Conservation (phyloP, 2,888 invertebrate species). For the Anorthoa munda region DNA sequence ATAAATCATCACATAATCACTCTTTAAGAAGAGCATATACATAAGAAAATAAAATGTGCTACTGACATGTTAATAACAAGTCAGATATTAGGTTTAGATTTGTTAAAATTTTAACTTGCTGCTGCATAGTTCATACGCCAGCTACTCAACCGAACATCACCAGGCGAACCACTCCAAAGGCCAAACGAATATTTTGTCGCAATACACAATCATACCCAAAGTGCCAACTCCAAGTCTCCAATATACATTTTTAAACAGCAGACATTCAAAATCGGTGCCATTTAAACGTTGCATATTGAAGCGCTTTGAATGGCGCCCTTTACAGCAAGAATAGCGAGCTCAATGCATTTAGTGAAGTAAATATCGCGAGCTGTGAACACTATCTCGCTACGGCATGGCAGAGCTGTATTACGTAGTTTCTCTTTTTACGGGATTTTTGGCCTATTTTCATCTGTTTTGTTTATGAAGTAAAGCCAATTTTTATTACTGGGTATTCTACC, state of each 20-base stretch:
- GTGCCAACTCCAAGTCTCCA: constrained; percentile 6
- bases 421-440: constrained; percentile 35
- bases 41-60: too few species aligned
- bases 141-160: not conserved
- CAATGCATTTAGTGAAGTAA: constrained; percentile 65
- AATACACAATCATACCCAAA: constrained; percentile 16
- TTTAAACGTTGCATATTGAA: constrained; percentile 48
- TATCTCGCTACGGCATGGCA: constrained; percentile 49
- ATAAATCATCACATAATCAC: too few species aligned
- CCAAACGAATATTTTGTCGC: constrained; percentile 10
- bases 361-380: constrained; percentile 59
- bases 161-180: not conserved
- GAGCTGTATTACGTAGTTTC: constrained; percentile 15
- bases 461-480: not conserved
- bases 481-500: too few species aligned
- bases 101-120: not conserved
- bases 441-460: not conserved
- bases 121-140: not conserved
- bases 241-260: constrained; percentile 13
- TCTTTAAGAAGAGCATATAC: too few species aligned
- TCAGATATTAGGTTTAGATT: too few species aligned
- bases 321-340: constrained; percentile 47
- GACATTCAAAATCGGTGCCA: constrained; percentile 51
- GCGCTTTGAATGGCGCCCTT: constrained; percentile 50
- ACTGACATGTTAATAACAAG: too few species aligned